A percentile compares a stretch with the other conserved stretches of the same genome.
Conservation (phyloP, 2,888 invertebrate genomes). For the Seira musarum region DNA sequence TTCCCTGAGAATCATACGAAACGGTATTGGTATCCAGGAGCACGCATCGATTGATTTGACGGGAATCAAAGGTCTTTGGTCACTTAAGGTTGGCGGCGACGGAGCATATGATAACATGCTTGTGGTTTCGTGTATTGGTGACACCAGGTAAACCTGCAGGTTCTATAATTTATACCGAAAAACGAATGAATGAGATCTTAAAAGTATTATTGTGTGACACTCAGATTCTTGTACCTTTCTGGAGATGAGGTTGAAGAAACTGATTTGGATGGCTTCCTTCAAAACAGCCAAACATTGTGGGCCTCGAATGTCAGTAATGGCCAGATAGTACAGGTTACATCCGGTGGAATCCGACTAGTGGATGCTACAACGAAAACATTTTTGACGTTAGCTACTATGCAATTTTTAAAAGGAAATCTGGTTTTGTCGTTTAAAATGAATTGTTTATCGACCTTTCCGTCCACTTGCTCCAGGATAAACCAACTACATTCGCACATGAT, state of each 20-base stretch:
- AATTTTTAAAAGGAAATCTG: no score
- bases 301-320: conserved; percentile 91
- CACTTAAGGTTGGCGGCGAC: conserved; percentile 82
- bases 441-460: conserved; percentile 10
- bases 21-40: conserved; percentile 99
- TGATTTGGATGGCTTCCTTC: conserved; percentile 91
- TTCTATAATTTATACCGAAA: no score
- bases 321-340: conserved; percentile 86
- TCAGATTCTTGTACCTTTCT: conserved; percentile 75
- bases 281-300: conserved; percentile 94
- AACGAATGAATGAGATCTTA: background rate
- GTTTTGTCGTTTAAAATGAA: no score
- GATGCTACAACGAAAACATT: conserved; percentile 79
- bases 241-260: conserved; percentile 99
- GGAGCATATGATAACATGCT: conserved; percentile 86
- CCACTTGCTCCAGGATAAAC: no score
- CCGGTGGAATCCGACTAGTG: conserved; percentile 81
- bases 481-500: no score
- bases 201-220: background rate
- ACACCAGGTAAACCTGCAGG: conserved; percentile 87
- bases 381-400: conserved; percentile 73
- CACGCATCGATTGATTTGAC: conserved; percentile 97
- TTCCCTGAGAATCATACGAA: conserved; percentile 95
- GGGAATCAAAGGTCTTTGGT: conserved; percentile 99
- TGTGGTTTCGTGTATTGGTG: conserved; percentile 96